Conservation (phyloP, 2,113 vertebrate species). For the Alouatta palliata region DNA sequence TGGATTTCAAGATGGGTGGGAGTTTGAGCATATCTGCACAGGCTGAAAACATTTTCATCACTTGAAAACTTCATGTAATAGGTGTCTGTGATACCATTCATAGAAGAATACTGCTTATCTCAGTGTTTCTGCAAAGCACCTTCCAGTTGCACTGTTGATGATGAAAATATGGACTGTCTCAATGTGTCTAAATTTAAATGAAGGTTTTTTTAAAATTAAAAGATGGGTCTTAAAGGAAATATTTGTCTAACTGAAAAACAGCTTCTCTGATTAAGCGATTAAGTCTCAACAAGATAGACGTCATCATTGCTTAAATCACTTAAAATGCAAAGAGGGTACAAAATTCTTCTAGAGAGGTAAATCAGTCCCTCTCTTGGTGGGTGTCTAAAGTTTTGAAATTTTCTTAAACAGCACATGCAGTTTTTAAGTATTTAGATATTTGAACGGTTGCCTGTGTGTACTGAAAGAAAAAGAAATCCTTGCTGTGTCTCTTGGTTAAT, state of each 20-base stretch:
- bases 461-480: neutral
- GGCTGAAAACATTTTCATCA: neutral
- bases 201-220: conserved; percentile 47
- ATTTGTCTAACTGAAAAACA: conserved; percentile 74
- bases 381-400: conserved; percentile 53
- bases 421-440: neutral
- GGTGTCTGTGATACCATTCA: neutral
- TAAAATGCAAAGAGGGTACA: conserved; percentile 73
- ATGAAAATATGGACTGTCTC: conserved; percentile 65
- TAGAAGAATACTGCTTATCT: neutral
- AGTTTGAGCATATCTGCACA: neutral
- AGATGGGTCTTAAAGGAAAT: conserved; percentile 56
- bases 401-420: neutral
- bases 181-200: neutral
- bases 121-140: conserved; percentile 27
- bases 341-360: conserved; percentile 3
- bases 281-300: conserved; percentile 77
- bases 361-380: neutral
- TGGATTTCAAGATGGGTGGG: neutral
- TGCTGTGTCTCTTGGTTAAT: neutral
- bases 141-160: conserved; percentile 45
- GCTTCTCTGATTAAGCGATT: conserved; percentile 83
- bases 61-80: neutral
- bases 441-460: neutral
- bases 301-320: conserved; percentile 78